Base-by-base conservation (phyloP, 2,888 invertebrate species). In the Antitype chi region DNA sequence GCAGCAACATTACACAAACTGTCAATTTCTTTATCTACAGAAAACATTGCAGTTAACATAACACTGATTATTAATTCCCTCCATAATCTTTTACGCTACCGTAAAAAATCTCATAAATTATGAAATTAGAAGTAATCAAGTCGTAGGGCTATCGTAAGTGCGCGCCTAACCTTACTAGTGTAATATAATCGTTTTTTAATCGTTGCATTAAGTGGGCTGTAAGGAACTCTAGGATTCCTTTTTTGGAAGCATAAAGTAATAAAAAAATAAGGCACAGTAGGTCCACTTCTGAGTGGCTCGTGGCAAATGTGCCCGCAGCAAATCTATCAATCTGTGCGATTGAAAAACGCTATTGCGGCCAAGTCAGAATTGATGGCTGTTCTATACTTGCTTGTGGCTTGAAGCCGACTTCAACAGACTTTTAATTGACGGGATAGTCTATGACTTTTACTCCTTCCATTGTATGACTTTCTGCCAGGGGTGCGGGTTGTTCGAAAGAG, bases 111-210 rank as follows among this genome's bases (percentile, higher is more conserved):
- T 55, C 86, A 82, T 84, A 78, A 84, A 84, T 85, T 84, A 84
- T 82, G 71, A 84, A 84, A 85, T 84, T 71, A 78, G 83, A 63
- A 74, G 72, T 73, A 68, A 86, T 76, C 80, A 70, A 80, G 76
- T 80, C 70, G 67, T 86, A 55, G 28, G 28, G 20, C 59, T 38
- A 66, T 55, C 63, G 63, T 63, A 13, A 84, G 38, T 76, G 77
- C 78, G 78, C 71, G 75, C 60, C 63, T 57, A 73, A 17, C 86
- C 84, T 83, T 86, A 85, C 72, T 49, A 32, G 80, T 49, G 64
- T 78, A 88, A 85, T 84, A 64, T 86, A 88, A 87, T 85, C 85
- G 74, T 49, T 86, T 85, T 86, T 87, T 85, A 89, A 88, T 83
- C 82, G 81, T 74, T 80, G 79, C 70, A 84, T 75, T 84, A 84